These are phyloP conservation scores for Pissodes strobi DNA, from an alignment of 1,140 invertebrate genomes.

Conservation along the genomic window DNA sequence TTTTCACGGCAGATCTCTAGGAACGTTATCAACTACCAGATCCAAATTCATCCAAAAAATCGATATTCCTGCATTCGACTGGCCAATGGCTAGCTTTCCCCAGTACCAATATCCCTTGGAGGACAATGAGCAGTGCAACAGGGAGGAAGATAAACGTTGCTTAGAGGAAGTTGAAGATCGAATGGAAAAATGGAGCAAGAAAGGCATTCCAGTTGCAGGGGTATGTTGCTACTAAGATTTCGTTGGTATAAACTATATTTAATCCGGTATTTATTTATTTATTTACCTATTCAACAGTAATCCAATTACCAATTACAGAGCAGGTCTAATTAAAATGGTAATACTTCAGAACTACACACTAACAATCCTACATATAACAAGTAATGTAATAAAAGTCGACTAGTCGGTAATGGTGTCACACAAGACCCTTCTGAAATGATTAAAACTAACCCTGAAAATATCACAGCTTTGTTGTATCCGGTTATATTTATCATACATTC, in stretches of 20 bases:
- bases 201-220: slow-evolving; percentile 84
- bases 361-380: too few species aligned
- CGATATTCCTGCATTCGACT: slow-evolving; percentile 91
- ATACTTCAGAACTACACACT: too few species aligned
- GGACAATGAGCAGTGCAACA: slow-evolving; percentile 77
- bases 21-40: slow-evolving; percentile 84
- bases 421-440: too few species aligned
- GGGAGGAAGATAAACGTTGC: slow-evolving; percentile 75
- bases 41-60: slow-evolving; percentile 96
- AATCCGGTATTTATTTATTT: neutral
- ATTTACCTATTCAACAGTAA: too few species aligned
- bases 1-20: slow-evolving; percentile 88
- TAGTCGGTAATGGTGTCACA: too few species aligned
- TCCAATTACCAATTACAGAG: too few species aligned
- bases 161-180: slow-evolving; percentile 73
- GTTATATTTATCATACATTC: too few species aligned
- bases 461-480: too few species aligned
- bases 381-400: too few species aligned
- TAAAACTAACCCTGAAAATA: too few species aligned
- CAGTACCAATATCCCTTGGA: slow-evolving; percentile 90
- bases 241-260: neutral
- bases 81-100: slow-evolving; percentile 60
- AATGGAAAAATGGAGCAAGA: slow-evolving; percentile 77
- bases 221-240: slow-evolving; percentile 37
- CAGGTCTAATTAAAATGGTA: too few species aligned